phyloP scores from a whole-genome alignment of 2,113 vertebrate genomes.

The Romanogobio albipinnatus region DNA sequence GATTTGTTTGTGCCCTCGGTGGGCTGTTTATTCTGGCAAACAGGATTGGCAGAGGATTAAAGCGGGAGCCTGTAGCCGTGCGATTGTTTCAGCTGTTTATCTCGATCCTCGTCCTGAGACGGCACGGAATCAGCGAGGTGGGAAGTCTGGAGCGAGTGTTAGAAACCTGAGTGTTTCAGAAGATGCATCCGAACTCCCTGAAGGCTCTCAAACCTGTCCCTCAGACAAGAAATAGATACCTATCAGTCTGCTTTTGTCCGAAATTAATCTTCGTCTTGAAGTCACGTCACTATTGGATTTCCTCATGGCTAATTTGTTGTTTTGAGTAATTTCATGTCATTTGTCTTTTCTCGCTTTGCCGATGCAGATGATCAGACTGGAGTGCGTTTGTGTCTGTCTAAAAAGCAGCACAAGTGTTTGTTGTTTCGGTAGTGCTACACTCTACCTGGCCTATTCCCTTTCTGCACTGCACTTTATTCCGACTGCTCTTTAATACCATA shows the following conservation, averaged over 20 bases:
- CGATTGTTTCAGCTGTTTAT: slow-evolving; percentile 46
- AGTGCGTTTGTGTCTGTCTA: neutral
- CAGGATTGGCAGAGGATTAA: slow-evolving; percentile 43
- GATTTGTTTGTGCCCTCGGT: slow-evolving; percentile 21
- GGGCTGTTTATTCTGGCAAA: slow-evolving; percentile 40
- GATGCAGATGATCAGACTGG: neutral
- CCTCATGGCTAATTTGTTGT: neutral
- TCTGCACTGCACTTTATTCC: slow-evolving; percentile 17
- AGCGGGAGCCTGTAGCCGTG: neutral
- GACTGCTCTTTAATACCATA: neutral
- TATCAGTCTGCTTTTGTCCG: neutral
- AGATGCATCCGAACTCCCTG: neutral
- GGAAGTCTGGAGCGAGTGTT: slow-evolving; percentile 1
- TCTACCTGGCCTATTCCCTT: slow-evolving; percentile 5
- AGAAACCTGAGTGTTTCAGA: slow-evolving; percentile 17
- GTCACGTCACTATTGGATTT: neutral
- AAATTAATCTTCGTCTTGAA: neutral
- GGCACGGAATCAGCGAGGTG: neutral
- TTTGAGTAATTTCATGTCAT: neutral
- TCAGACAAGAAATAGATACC: neutral
- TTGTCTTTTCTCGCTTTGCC: neutral
- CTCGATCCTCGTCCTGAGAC: slow-evolving; percentile 4
- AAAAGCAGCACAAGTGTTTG: neutral
- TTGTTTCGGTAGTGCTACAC: slow-evolving; percentile 9
- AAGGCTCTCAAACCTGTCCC: slow-evolving; percentile 2